Percentiles rank a stretch among this genome's conserved stretches.
These are phyloP conservation scores for Meles meles DNA, from an alignment of 2,113 vertebrate species.

Conservation along the genomic window DNA sequence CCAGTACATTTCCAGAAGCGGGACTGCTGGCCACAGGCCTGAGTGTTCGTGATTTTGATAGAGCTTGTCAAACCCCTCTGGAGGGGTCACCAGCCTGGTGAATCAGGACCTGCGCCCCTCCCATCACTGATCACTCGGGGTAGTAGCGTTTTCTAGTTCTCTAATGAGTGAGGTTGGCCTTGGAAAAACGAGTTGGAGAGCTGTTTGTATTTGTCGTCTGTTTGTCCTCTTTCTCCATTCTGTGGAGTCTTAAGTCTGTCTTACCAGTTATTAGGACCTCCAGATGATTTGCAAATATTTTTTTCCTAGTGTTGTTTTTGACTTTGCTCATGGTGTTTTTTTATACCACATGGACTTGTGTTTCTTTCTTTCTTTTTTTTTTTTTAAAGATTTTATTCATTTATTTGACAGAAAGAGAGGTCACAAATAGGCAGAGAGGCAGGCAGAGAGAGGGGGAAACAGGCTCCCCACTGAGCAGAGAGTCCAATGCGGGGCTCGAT, in stretches of 20 bases:
- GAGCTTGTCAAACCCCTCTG: background rate
- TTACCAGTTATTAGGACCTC: background rate
- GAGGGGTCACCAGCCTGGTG: background rate
- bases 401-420: background rate
- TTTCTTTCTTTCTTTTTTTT: background rate
- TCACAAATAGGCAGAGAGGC: too few species aligned
- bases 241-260: background rate
- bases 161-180: background rate
- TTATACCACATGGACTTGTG: background rate
- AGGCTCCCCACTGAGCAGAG: background rate
- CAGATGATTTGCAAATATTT: background rate
- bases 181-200: background rate
- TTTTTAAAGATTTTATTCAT: background rate
- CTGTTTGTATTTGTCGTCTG: background rate
- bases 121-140: background rate
- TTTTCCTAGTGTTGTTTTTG: background rate
- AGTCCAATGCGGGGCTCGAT: rapidly evolving
- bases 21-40: rapidly evolving
- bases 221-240: background rate
- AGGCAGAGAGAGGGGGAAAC: background rate
- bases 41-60: background rate
- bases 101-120: background rate
- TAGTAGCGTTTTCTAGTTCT: background rate
- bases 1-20: background rate
- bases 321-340: background rate